Evolutionary conservation across 2,888 invertebrate genomes (phyloP), one percentile per base, ranked within the genome.

Genomic region (Liopterus haemorrhoidalis): DNA sequence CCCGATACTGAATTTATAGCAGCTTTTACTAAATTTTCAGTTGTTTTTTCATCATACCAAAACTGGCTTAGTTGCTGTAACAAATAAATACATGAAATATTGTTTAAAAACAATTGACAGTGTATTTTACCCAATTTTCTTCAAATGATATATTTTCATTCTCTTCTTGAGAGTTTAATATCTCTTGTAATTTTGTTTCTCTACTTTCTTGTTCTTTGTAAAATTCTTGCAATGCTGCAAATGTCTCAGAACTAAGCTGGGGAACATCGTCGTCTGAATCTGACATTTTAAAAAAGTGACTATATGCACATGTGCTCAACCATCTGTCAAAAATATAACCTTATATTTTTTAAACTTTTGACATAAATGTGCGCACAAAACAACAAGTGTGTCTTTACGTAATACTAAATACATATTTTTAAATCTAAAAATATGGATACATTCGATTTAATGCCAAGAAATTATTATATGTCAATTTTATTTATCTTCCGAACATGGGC

Each of bases 61-160:
- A 97, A 96, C 69, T 96, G 96, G 62, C 94, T 94, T 27, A 96
- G 70, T 89, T 96, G 92, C 94, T 92, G 66, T 5, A 73, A 71
- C 50, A 42, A 57, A 36, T 32, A 27, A 22, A 37, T 2, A 45
- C 14, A 28, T 31, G 19, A 11, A 32, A 22, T 20, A 38, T 33
- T n/a, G 22, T 27, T 30, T 31, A 18, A 24, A 11, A 30, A 40
- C 22, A 47, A 41, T 41, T n/a, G n/a, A n/a, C n/a, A n/a, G n/a
- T n/a, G n/a, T n/a, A n/a, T n/a, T n/a, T 58, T 67, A 89, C 90
- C 90, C 90, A 91, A 66, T 90, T 78, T 67, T 90, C 90, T 53
- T 84, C 81, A 63, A 89, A 78, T 59, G 46, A 74, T 70, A 53
- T 74, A 70, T 22, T 20, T 25, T 36, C 37, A 20, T 18, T n/a